These are phyloP conservation scores for Sebastes taczanowskii DNA, from an alignment of 2,797 vertebrate genomes.

Conservation along the genomic window DNA sequence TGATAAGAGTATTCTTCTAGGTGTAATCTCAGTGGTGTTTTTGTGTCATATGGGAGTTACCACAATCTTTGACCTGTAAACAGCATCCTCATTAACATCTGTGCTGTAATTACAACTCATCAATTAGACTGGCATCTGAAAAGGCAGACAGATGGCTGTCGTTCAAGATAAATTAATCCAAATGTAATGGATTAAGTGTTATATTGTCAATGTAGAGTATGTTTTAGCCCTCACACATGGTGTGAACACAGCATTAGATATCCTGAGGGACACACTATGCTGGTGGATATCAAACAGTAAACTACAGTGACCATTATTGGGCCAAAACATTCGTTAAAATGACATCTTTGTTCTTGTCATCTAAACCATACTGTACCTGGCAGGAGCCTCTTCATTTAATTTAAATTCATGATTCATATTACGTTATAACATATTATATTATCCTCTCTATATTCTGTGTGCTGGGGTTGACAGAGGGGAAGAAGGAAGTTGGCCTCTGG, in stretches of 20 bases:
- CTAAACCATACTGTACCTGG: neutral
- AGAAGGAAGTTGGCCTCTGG: conserved; percentile 48
- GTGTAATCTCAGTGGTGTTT: neutral
- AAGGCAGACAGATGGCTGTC: neutral
- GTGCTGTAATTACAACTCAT: neutral
- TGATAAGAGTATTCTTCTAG: neutral
- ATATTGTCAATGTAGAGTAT: neutral
- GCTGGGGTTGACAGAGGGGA: conserved; percentile 10
- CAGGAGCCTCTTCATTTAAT: conserved; percentile 19
- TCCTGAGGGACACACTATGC: neutral
- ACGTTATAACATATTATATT: neutral
- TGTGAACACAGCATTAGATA: neutral
- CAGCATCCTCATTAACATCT: neutral
- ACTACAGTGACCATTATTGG: neutral
- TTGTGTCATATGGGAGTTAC: neutral
- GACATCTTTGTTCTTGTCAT: neutral
- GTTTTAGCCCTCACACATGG: neutral
- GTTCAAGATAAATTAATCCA: neutral
- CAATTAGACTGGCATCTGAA: neutral
- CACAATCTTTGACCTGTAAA: neutral
- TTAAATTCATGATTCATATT: conserved; percentile 26
- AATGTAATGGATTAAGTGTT: neutral
- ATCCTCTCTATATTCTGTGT: neutral
- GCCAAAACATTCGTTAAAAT: neutral
- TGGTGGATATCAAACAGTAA: neutral